phyloP scores from a whole-genome alignment of 2,797 vertebrate species.

The Glossophaga mutica region DNA sequence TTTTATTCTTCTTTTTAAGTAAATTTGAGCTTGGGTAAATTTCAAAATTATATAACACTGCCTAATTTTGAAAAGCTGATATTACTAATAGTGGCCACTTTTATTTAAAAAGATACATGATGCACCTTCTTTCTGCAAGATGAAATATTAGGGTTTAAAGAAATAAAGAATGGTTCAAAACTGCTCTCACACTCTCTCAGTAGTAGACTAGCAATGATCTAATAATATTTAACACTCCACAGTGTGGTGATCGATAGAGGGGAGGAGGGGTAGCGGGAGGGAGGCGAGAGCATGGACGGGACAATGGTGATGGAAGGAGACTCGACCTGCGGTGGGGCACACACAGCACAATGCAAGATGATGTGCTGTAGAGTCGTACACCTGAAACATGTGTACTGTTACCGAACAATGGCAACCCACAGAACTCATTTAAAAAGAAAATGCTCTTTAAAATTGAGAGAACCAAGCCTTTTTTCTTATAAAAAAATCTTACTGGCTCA shows the following conservation, averaged over 20 bases:
- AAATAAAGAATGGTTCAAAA: neutral
- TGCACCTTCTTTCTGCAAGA: neutral
- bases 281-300: too few relatives aligned
- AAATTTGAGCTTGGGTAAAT: neutral
- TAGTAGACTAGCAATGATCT: neutral
- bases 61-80: neutral
- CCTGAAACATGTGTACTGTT: neutral
- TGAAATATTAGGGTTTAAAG: neutral
- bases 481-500: neutral
- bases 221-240: too few relatives aligned
- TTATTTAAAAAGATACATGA: neutral
- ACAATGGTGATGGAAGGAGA: neutral
- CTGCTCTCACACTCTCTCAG: neutral
- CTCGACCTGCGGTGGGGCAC: neutral
- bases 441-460: neutral
- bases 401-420: neutral
- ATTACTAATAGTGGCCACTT: neutral
- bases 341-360: neutral
- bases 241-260: neutral
- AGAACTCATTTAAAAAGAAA: neutral
- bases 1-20: neutral
- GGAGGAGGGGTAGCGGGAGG: neutral
- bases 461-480: neutral
- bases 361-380: neutral
- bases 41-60: neutral